phyloP scores from a whole-genome alignment of 2,888 invertebrate genomes.

The Hirtodrosophila cameraria region DNA sequence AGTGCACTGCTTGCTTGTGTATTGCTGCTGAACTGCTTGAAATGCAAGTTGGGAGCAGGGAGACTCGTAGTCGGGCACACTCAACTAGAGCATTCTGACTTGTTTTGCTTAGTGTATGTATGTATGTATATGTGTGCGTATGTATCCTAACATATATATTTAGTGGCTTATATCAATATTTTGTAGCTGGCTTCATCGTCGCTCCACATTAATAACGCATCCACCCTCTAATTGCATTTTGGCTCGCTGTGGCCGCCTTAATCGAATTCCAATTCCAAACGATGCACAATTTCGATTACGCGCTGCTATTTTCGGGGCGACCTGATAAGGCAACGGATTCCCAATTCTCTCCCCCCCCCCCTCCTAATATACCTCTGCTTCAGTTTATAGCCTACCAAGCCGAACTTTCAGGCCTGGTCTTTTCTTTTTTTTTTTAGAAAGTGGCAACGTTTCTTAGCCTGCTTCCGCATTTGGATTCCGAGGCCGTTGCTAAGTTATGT shows the following conservation, averaged over 20 bases:
- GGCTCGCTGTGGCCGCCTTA: conserved; percentile 56
- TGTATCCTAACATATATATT: conserved; percentile 11
- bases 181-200: conserved; percentile 34
- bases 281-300: conserved; percentile 81
- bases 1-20: no score
- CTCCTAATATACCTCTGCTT: no score
- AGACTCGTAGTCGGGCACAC: no score
- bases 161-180: conserved; percentile 40
- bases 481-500: conserved; percentile 65
- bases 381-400: background rate
- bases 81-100: no score
- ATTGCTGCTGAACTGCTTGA: no score
- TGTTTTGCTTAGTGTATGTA: conserved; percentile 3
- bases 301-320: conserved; percentile 52
- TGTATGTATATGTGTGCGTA: conserved; percentile 18
- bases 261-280: conserved; percentile 70
- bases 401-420: conserved; percentile 3
- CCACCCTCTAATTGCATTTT: conserved; percentile 84
- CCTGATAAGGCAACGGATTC: conserved; percentile 42
- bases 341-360: background rate
- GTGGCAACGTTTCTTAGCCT: conserved; percentile 53
- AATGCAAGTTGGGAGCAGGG: no score
- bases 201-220: conserved; percentile 84
- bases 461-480: conserved; percentile 60
- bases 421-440: conserved; percentile 48